Base-by-base conservation (phyloP, 2,113 vertebrate genomes). In the Heloderma charlesbogerti region DNA sequence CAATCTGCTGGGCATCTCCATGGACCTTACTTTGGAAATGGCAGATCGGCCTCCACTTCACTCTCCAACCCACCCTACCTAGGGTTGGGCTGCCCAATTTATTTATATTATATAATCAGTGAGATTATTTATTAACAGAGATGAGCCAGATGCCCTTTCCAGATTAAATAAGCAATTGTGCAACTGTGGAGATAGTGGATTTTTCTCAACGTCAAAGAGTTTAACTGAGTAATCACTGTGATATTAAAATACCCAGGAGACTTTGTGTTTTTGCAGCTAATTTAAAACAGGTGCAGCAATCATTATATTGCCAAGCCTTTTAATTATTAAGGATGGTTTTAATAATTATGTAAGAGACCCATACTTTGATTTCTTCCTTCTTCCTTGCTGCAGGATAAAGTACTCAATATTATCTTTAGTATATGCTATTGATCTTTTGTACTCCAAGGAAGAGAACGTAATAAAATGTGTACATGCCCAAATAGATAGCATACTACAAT, bases 231-330 rank as follows among this genome's bases (percentile, higher is more conserved):
- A 90, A 95, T 94, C 92, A 82, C 72, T 27, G 71, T 86, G 92
- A 92, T 91, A 45, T 91, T 93, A 93, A 89, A 94, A 92, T 92
- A 94, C 93, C 92, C 91, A 90, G 6, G 92, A 95, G 91, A 91
- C 84, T 94, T 89, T 89, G 31, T 87, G 66, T 69, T 89, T 81
- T 87, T 69, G 25, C 48, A 83, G 72, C 91, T 87, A 87, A 78
- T 92, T 84, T 87, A 92, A 91, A 87, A 45, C 84, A 89, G 84
- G 88, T 90, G 92, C 89, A 72, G 91, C 94, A 86, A 92, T 93
- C 93, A 94, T 91, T 93, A 87, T 89, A 69, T 94, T 92, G 89
- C 75, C 91, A 93, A 25, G 71, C n/a, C 87, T 86, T 92, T 92
- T 83, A 81, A 87, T 88, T 67, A 78, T 88, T 82, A 74, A 87